Evolutionary conservation across 2,888 invertebrate genomes (phyloP), one percentile per base, ranked within the genome.

Genomic region (Lobophora halterata): DNA sequence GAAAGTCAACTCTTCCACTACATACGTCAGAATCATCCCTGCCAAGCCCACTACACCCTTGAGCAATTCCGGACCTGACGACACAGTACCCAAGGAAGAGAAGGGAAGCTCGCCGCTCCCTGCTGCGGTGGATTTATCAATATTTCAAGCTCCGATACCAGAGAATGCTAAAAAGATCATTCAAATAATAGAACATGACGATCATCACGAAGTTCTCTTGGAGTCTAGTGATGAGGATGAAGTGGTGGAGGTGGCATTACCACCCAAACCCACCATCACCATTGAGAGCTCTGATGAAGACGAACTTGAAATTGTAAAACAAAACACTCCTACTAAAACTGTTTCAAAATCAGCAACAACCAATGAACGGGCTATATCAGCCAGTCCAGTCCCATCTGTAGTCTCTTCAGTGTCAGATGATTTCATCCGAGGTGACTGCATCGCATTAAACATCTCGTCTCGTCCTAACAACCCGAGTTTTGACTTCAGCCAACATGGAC

Each of bases 261-360:
- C 83, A 36, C 81, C 83, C 1, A 82, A 82, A 55, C 86, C 83
- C 0, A 85, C 83, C 5, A 86, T 88, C 28, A 86, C 80, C 7
- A 82, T 88, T 45, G 87, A 87, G 45, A 88, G 87, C 58, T 88
- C 88, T 6, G 88, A 88, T 59, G 88, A 88, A 52, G 86, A 86
- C 47, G 81, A 83, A 46, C 47, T 71, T 4, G 49, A 60, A 7
- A 50, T 71, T 33, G 44, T 72, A 6, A 68, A 70, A 44, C 50
- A 57, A 1, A 45, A 52, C 16, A 45, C 53, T 18, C 52, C 57
- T 16, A 19, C 47, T 1, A 65, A 64, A 47, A 41, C 43, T 5
- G 55, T 59, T 13, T 13, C 35, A n/a, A 52, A 54, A 41, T 17
- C 16, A 7, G 21, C 25, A n/a, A n/a, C n/a, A n/a, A n/a, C n/a